phyloP scores from a whole-genome alignment of 1,140 invertebrate species.

The Tyrophagus putrescentiae region DNA sequence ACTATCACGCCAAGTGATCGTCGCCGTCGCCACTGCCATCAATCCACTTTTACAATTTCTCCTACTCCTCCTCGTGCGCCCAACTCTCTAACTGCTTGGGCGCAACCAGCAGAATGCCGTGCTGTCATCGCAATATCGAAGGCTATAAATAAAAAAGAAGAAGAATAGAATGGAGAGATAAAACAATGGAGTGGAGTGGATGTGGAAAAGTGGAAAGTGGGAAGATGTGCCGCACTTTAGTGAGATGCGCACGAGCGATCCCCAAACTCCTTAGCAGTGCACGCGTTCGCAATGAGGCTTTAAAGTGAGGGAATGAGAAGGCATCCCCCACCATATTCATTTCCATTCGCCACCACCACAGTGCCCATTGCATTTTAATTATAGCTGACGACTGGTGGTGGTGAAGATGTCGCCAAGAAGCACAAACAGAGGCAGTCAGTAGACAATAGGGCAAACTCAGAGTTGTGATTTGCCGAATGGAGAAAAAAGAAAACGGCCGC shows the following conservation, averaged over 20 bases:
- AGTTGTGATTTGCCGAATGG: too few relatives aligned
- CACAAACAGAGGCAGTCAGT: too few relatives aligned
- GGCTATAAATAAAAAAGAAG: slow-evolving; percentile 8
- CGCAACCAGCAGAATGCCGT: neutral
- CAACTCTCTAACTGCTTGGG: too few relatives aligned
- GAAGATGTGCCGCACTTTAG: neutral
- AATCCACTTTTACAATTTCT: slow-evolving; percentile 1
- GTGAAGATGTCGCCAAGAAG: too few relatives aligned
- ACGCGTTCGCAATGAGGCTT: neutral
- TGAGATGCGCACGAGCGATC: neutral
- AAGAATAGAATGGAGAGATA: neutral
- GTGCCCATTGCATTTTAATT: slow-evolving; percentile 5
- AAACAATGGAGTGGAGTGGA: neutral
- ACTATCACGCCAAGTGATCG: slow-evolving; percentile 2
- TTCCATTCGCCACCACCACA: neutral
- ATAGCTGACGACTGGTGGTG: too few relatives aligned
- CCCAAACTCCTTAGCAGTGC: neutral
- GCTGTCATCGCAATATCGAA: slow-evolving; percentile 14
- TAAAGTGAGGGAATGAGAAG: too few relatives aligned
- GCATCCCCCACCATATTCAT: too few relatives aligned
- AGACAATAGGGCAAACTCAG: too few relatives aligned
- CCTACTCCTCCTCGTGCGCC: too few relatives aligned
- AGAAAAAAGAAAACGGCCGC: too few relatives aligned
- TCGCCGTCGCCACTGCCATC: neutral
- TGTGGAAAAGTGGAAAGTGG: neutral